Percentiles rank a stretch among this genome's conserved stretches.
phyloP scores from a whole-genome alignment of 2,797 vertebrate species.

The Chelon auratus region DNA sequence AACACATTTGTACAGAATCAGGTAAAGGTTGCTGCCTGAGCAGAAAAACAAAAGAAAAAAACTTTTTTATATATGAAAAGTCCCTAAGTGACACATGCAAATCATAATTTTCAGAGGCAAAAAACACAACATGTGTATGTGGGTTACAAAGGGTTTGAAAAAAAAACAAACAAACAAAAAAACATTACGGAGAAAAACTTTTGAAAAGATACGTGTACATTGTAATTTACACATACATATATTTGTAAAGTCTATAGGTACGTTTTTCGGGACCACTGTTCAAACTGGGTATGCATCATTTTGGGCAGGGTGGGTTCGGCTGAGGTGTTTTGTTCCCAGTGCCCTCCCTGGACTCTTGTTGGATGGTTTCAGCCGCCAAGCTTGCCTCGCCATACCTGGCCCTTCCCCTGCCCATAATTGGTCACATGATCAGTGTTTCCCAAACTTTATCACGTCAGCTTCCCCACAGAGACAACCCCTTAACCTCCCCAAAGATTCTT shows the following conservation, averaged over 20 bases:
- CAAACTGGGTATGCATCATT: conserved; percentile 60
- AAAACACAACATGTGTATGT: conserved; percentile 67
- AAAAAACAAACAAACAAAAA: conserved; percentile 46
- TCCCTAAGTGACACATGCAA: conserved; percentile 80
- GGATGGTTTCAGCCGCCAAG: conserved; percentile 39
- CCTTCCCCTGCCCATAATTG: conserved; percentile 37
- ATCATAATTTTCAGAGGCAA: conserved; percentile 75
- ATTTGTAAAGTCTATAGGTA: conserved; percentile 80
- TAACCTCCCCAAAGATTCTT: conserved; percentile 70
- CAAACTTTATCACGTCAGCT: conserved; percentile 58
- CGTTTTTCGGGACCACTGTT: conserved; percentile 78
- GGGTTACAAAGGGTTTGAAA: conserved; percentile 61
- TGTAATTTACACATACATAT: conserved; percentile 83
- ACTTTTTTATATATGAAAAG: conserved; percentile 72
- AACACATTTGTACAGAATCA: conserved; percentile 83
- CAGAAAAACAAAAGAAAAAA: conserved; percentile 62
- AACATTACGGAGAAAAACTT: conserved; percentile 55
- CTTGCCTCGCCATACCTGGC: conserved; percentile 17
- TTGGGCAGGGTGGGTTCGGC: conserved; percentile 51
- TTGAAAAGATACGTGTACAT: conserved; percentile 78
- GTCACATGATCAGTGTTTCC: conserved; percentile 61
- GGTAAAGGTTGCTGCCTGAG: conserved; percentile 75
- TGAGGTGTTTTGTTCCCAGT: conserved; percentile 58
- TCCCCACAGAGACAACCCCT: conserved; percentile 54
- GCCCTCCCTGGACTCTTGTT: conserved; percentile 48